Base-by-base conservation (phyloP, 2,113 vertebrate species). In the Pelmatolapia mariae region DNA sequence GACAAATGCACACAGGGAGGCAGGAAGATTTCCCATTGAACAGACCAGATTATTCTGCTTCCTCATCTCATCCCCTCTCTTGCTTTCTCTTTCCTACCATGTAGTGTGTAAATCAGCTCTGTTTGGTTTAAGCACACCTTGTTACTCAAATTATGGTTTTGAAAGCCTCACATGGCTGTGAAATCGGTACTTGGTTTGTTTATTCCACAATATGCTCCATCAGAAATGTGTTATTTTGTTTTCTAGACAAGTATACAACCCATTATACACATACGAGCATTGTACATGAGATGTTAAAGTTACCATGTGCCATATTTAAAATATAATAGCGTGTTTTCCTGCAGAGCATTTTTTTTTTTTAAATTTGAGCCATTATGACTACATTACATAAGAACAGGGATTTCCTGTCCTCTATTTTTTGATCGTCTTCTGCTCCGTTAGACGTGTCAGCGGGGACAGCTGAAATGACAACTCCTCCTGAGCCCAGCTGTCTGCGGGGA, bases 401-500 rank as follows among this genome's bases (percentile, higher is more conserved):
- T 92, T 94, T 84, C 92, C 94, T 90, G 61, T 82, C 54, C 83
- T 86, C 31, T 88, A 3, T 85, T 84, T 83, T 88, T 45, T 85
- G 63, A 83, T 57, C 86, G 76, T 85, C 84, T 93, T 84, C 66
- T 68, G 61, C 86, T 88, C 85, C n/a, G 87, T 86, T 86, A 73
- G 91, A 89, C 76, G 45, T 87, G 90, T 92, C 87, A 92, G 86
- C 8, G 2, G 82, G 93, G 84, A 89, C 93, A 82, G 80, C 86
- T 85, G 87, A 89, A 79, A 89, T 26, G 81, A 89, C 82, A 73
- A 47, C 89, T 89, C 90, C 92, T 94, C 92, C 92, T 94, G 94
- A 94, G 94, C 94, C 87, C 91, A 71, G 83, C 83, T 93, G 84
- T 95, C 91, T 94, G 91, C 71, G 6, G 93, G 92, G 92, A 93